A percentile compares a stretch with the other conserved stretches of the same genome.
phyloP scores from a whole-genome alignment of 2,113 vertebrate genomes.

The Oryzias melastigma region DNA sequence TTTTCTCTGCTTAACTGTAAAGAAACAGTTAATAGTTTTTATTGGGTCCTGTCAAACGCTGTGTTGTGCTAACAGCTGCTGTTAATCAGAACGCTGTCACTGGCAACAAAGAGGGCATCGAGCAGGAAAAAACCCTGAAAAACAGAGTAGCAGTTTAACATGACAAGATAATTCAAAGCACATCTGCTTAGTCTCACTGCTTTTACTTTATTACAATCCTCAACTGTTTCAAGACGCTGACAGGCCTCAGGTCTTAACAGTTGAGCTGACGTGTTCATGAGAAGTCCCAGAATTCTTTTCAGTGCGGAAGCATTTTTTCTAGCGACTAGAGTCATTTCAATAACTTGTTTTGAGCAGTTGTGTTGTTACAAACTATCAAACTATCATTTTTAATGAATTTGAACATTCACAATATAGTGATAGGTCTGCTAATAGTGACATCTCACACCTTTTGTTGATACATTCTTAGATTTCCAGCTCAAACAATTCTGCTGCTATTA shows the following conservation, averaged over 20 bases:
- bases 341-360: background rate
- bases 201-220: slow-evolving; percentile 23
- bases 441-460: slow-evolving; percentile 34
- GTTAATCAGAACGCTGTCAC: slow-evolving; percentile 55
- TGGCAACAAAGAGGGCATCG: slow-evolving; percentile 41
- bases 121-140: slow-evolving; percentile 17
- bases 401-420: slow-evolving; percentile 8
- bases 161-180: slow-evolving; percentile 57
- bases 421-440: slow-evolving; percentile 39
- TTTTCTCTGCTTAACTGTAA: slow-evolving; percentile 2
- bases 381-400: slow-evolving; percentile 7
- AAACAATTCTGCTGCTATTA: slow-evolving; percentile 20
- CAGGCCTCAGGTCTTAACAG: background rate
- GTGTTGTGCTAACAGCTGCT: slow-evolving; percentile 55
- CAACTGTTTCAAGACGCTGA: slow-evolving; percentile 19
- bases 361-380: background rate
- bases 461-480: slow-evolving; percentile 34
- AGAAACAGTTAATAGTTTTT: slow-evolving; percentile 32
- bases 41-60: slow-evolving; percentile 24
- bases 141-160: slow-evolving; percentile 47
- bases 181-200: slow-evolving; percentile 68
- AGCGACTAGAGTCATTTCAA: background rate
- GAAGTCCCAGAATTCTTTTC: background rate
- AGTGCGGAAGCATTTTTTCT: background rate
- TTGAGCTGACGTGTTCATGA: background rate